These are phyloP conservation scores for Mirounga angustirostris DNA, from an alignment of 2,113 vertebrate genomes.

Conservation along the genomic window DNA sequence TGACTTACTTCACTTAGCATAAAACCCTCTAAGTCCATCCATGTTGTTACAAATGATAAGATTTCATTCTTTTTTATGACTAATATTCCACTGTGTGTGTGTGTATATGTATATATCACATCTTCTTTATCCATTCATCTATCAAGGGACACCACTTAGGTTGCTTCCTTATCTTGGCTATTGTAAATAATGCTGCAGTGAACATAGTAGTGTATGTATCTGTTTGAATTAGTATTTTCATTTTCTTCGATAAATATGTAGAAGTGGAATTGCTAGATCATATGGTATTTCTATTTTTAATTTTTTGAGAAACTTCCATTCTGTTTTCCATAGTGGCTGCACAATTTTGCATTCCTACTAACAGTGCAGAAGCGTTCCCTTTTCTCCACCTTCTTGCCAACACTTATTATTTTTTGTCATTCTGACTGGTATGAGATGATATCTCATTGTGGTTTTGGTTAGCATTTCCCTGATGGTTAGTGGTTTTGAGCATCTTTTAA, in stretches of 20 bases:
- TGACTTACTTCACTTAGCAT: not conserved
- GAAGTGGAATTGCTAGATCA: not conserved
- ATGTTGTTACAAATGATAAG: not conserved
- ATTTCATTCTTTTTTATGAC: not conserved
- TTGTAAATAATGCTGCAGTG: not conserved
- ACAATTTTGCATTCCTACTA: not conserved
- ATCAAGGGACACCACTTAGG: not conserved
- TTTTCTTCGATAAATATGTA: not conserved
- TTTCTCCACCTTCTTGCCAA: not conserved
- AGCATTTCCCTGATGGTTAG: not conserved
- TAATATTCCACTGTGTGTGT: not conserved
- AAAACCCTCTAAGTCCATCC: not conserved
- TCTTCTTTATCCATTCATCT: not conserved
- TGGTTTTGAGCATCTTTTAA: not conserved
- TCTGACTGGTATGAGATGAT: not conserved
- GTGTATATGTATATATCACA: not conserved
- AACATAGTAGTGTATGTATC: not conserved
- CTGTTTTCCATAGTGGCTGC: not conserved
- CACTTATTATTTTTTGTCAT: not conserved
- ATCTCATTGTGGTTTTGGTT: not conserved
- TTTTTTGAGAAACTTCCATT: not conserved
- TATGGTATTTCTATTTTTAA: not conserved
- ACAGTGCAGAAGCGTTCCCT: not conserved
- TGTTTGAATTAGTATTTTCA: not conserved
- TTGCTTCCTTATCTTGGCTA: not conserved